Conservation (phyloP, 2,797 vertebrate species). For the Mus minutoides region DNA sequence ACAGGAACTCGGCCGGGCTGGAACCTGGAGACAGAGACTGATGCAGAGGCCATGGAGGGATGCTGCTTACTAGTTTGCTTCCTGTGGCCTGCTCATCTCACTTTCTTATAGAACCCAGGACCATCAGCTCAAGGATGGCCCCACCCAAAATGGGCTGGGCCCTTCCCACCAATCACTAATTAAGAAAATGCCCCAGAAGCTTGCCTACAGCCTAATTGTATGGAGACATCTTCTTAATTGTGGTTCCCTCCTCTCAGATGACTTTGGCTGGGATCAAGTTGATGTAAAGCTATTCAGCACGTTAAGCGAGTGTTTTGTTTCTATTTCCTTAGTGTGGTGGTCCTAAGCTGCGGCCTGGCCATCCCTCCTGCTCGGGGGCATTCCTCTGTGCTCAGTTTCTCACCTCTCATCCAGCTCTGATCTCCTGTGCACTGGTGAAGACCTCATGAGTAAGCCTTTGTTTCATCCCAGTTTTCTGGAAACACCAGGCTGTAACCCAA, state of each 20-base stretch:
- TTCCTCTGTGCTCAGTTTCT: accelerated
- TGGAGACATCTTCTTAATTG: neutral
- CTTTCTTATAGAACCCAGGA: neutral
- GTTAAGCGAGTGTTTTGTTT: neutral
- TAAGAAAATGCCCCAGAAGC: neutral
- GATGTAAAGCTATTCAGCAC: neutral
- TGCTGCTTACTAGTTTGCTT: neutral
- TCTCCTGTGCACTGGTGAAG: neutral
- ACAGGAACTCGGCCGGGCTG: neutral
- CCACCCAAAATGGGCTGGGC: neutral
- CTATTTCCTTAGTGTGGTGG: neutral
- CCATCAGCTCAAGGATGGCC: neutral
- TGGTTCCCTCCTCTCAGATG: neutral
- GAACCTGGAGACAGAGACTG: neutral
- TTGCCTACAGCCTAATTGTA: neutral
- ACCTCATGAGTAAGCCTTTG: neutral
- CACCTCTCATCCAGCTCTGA: accelerated
- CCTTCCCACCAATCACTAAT: neutral
- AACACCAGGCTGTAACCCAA: neutral
- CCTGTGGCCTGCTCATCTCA: neutral
- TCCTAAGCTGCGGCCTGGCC: neutral
- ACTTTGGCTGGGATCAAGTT: neutral
- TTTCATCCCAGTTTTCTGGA: conserved; percentile 9
- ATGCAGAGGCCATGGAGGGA: neutral
- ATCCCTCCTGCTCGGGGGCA: neutral